Evolutionary conservation across 2,113 vertebrate species (phyloP).

Genomic region (Colius striatus): DNA sequence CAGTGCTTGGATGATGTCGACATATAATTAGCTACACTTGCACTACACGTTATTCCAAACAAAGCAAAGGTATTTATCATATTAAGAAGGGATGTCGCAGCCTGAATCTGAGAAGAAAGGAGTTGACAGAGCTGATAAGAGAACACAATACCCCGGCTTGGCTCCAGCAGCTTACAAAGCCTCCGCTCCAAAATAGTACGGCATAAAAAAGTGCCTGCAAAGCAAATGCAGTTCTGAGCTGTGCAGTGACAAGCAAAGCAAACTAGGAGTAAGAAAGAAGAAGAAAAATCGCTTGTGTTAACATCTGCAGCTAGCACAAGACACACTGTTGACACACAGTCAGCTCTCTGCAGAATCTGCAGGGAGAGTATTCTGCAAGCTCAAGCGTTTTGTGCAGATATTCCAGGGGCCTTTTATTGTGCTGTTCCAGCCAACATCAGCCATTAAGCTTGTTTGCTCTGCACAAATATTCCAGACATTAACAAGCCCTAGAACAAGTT

Average conservation of each 20-base stretch:
- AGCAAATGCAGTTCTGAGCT: background rate
- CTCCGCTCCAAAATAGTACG: background rate
- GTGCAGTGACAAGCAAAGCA: background rate
- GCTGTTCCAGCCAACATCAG: background rate
- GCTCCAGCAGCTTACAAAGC: background rate
- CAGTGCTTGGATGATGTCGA: background rate
- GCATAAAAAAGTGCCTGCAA: background rate
- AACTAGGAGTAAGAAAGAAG: background rate
- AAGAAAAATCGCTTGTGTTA: background rate
- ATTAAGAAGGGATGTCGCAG: background rate
- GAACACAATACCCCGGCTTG: background rate
- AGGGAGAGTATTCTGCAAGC: background rate
- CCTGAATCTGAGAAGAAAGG: background rate
- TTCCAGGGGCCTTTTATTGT: background rate
- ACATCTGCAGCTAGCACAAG: background rate
- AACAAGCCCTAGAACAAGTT: background rate
- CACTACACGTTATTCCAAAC: background rate
- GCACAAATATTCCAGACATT: background rate
- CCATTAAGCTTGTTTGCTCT: slow-evolving; percentile 8
- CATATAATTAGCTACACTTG: background rate
- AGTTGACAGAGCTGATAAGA: background rate
- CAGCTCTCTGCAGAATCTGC: background rate
- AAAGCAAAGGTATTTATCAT: background rate
- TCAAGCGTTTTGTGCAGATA: background rate
- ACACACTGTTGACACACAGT: background rate